Evolutionary conservation across 2,797 vertebrate species (phyloP).

Genomic region (Onychomys leucogaster): DNA sequence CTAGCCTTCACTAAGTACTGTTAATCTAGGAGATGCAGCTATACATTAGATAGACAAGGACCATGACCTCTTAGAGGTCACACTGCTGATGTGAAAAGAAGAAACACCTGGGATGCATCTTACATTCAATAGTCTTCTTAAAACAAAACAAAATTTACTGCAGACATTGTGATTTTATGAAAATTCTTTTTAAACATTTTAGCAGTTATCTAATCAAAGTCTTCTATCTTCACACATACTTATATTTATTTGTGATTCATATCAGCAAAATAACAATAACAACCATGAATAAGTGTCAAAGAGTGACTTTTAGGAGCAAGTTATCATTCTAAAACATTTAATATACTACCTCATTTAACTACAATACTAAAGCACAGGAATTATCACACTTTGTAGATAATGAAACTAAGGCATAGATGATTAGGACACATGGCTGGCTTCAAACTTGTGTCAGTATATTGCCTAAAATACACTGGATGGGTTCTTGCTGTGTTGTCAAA

Average conservation of each 20-base stretch:
- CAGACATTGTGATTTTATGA: not conserved
- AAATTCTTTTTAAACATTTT: not conserved
- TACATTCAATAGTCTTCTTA: slow-evolving; percentile 14
- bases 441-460: not conserved
- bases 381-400: slow-evolving; percentile 3
- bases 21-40: not conserved
- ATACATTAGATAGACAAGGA: not conserved
- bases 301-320: not conserved
- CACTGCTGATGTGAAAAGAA: not conserved
- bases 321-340: not conserved
- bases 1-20: not conserved
- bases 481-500: slow-evolving; percentile 2
- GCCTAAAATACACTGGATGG: not conserved
- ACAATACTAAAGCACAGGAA: not conserved
- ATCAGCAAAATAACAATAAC: not conserved
- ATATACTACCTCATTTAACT: slow-evolving; percentile 21
- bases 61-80: not conserved
- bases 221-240: not conserved
- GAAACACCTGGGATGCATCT: not conserved
- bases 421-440: not conserved
- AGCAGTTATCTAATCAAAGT: slow-evolving; percentile 2
- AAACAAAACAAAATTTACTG: not conserved
- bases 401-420: not conserved
- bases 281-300: not conserved
- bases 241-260: not conserved